Conservation (phyloP, 53 echinoderm and acorn worm species). For the Actinopyga echinites region DNA sequence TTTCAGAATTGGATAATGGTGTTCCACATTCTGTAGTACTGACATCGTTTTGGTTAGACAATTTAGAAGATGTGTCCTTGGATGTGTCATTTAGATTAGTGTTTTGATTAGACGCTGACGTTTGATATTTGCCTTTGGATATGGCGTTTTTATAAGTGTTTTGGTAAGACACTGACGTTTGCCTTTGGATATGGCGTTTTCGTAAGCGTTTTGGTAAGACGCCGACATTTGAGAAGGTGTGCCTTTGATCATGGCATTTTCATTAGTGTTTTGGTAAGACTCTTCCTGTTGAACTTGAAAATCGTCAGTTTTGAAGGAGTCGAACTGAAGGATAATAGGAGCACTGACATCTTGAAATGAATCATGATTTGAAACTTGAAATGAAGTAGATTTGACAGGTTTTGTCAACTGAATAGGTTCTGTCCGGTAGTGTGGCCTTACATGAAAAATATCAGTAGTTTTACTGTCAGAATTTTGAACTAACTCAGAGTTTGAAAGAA, state of each 20-base stretch:
- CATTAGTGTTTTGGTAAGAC: too few species aligned
- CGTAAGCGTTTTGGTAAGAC: too few species aligned
- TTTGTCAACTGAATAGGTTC: neutral
- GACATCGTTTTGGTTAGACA: too few species aligned
- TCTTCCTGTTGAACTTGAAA: neutral
- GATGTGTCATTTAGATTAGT: too few species aligned
- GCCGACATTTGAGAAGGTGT: too few species aligned
- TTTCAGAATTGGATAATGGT: too few species aligned
- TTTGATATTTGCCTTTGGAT: too few species aligned
- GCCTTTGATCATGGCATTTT: neutral
- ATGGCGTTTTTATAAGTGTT: too few species aligned
- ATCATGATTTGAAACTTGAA: neutral
- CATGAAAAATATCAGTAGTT: neutral
- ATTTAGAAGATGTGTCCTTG: too few species aligned
- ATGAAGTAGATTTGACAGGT: neutral
- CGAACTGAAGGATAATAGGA: neutral
- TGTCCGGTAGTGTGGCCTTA: neutral
- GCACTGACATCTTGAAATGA: neutral
- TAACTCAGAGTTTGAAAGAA: slow-evolving; percentile 6
- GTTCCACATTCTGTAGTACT: too few species aligned
- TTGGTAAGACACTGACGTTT: neutral
- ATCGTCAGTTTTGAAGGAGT: neutral
- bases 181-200: neutral
- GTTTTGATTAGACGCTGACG: too few species aligned
- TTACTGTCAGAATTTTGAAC: too few species aligned